phyloP scores from a whole-genome alignment of 1,140 invertebrate genomes.

The Eulimnadia texana region DNA sequence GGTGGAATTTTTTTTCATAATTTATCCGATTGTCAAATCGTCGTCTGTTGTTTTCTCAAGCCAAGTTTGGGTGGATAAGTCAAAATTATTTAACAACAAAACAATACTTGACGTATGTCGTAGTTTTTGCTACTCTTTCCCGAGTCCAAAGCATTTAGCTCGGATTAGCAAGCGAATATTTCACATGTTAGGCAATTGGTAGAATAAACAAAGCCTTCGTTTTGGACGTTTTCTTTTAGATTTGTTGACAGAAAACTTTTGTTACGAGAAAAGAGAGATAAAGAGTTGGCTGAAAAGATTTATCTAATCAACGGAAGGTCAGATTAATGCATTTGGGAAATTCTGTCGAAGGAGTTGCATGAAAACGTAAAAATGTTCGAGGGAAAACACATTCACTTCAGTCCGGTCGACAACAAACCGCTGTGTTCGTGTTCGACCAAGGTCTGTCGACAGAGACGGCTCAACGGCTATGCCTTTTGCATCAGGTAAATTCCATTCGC shows the following conservation, averaged over 20 bases:
- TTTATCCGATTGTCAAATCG: background rate
- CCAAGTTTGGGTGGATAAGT: background rate
- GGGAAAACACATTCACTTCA: constrained; percentile 38
- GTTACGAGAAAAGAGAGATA: no score
- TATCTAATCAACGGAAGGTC: no score
- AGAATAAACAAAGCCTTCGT: background rate
- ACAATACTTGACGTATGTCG: background rate
- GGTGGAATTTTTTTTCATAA: background rate
- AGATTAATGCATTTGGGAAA: no score
- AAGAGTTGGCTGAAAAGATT: no score
- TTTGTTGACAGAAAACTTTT: background rate
- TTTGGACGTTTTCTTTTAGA: background rate
- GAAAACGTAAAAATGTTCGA: constrained; percentile 30
- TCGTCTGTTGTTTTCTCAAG: background rate
- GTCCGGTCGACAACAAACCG: constrained; percentile 34
- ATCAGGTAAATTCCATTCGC: constrained; percentile 27
- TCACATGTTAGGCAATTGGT: no score
- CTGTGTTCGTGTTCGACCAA: constrained; percentile 36
- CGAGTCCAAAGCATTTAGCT: no score
- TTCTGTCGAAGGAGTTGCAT: background rate
- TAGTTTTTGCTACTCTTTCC: no score
- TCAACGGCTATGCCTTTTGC: constrained; percentile 38
- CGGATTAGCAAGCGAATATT: no score
- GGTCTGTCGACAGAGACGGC: constrained; percentile 32
- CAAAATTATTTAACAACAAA: background rate